phyloP scores from a whole-genome alignment of 2,888 invertebrate species.

The Tiphia femorata region DNA sequence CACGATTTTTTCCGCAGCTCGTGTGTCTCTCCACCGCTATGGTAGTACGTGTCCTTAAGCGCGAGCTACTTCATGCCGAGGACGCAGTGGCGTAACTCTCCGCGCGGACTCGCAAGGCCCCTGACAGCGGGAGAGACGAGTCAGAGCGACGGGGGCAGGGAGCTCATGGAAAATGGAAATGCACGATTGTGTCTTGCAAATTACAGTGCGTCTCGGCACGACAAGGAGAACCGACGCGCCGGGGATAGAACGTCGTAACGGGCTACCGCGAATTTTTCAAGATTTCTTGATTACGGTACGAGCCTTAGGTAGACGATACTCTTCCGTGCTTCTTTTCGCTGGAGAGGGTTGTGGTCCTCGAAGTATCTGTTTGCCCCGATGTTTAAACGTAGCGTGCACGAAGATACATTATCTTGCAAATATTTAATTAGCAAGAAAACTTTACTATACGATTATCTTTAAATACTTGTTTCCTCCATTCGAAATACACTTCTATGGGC shows the following conservation, averaged over 20 bases:
- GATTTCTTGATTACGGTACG: conserved; percentile 24
- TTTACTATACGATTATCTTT: too few species aligned
- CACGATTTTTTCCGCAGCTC: conserved; percentile 45
- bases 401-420: too few species aligned
- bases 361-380: too few species aligned
- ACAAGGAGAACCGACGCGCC: conserved; percentile 18
- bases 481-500: too few species aligned
- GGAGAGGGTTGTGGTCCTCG: too few species aligned
- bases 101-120: conserved; percentile 14
- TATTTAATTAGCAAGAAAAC: too few species aligned
- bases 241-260: conserved; percentile 24
- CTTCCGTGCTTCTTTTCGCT: too few species aligned
- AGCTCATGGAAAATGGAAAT: conserved; percentile 48
- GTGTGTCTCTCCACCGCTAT: conserved; percentile 34
- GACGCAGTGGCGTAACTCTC: conserved; percentile 37
- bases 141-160: conserved; percentile 19
- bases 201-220: conserved; percentile 26
- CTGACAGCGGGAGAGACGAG: too few species aligned
- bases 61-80: conserved; percentile 28
- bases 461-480: too few species aligned
- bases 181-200: conserved; percentile 44
- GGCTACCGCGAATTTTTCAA: conserved; percentile 14
- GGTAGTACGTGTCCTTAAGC: conserved; percentile 45
- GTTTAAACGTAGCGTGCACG: too few species aligned
- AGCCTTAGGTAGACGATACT: too few species aligned